These are phyloP conservation scores for Lathronympha strigana DNA, from an alignment of 2,888 invertebrate species.

Conservation along the genomic window DNA sequence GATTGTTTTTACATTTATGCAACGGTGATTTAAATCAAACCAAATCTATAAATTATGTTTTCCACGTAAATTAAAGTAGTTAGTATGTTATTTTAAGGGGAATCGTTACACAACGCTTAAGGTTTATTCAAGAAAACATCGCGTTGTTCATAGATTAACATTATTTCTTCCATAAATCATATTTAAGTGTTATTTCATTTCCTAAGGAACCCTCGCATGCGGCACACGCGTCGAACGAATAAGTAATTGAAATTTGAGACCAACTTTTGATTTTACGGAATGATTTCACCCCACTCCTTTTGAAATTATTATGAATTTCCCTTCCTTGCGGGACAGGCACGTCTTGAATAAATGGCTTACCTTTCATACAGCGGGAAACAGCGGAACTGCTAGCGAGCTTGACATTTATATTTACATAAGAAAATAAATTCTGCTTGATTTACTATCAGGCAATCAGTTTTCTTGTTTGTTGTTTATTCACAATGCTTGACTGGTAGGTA, in stretches of 20 bases:
- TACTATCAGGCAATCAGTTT: constrained; percentile 27
- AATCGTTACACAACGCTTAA: constrained; percentile 63
- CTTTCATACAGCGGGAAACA: constrained; percentile 57
- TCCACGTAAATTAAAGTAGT: neutral
- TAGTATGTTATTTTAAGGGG: constrained; percentile 33
- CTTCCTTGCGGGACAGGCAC: constrained; percentile 62
- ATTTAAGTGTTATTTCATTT: constrained; percentile 84
- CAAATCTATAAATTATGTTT: neutral
- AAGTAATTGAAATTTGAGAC: constrained; percentile 83
- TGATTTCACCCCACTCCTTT: constrained; percentile 70
- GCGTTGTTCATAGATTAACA: constrained; percentile 78
- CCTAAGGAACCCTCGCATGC: constrained; percentile 71
- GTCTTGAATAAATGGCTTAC: constrained; percentile 61
- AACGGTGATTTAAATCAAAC: neutral
- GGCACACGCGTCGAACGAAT: constrained; percentile 81
- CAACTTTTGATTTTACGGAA: constrained; percentile 81
- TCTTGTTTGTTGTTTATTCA: constrained; percentile 23
- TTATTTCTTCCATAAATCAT: constrained; percentile 80
- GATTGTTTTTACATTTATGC: too few relatives aligned
- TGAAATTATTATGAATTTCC: constrained; percentile 81
- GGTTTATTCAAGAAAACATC: constrained; percentile 78
- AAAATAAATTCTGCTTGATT: constrained; percentile 30
- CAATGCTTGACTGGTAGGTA: neutral
- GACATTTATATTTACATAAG: constrained; percentile 39
- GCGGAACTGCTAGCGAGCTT: constrained; percentile 42